Conservation (phyloP, 2,888 invertebrate genomes). For the Parnassius smintheus region DNA sequence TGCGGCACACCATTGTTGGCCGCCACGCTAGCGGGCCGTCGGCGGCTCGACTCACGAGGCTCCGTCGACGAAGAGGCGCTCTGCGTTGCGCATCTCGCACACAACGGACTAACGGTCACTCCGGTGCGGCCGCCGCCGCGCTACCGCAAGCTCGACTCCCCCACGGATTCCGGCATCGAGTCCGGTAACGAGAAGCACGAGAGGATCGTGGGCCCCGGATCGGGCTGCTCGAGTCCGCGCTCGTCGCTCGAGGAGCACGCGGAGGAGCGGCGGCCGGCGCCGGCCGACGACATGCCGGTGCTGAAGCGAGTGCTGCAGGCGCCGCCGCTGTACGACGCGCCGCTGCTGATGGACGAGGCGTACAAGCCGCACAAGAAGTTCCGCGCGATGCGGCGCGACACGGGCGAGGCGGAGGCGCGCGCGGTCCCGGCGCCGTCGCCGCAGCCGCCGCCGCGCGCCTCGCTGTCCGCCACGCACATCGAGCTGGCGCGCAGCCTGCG, state of each 20-base stretch:
- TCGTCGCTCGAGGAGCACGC: constrained; percentile 91
- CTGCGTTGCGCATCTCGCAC: constrained; percentile 85
- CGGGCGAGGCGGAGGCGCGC: constrained; percentile 86
- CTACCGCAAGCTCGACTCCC: constrained; percentile 93
- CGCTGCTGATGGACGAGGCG: constrained; percentile 95
- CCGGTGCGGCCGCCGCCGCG: constrained; percentile 84
- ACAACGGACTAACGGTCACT: constrained; percentile 87
- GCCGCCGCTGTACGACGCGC: constrained; percentile 94
- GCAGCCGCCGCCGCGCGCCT: constrained; percentile 76
- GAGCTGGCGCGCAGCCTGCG: constrained; percentile 94
- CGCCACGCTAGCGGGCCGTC: constrained; percentile 86
- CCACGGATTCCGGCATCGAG: constrained; percentile 96
- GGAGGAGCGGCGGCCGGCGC: constrained; percentile 81
- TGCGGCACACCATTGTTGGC: constrained; percentile 88
- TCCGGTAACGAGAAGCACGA: constrained; percentile 95
- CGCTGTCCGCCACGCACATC: constrained; percentile 92
- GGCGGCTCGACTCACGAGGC: constrained; percentile 87
- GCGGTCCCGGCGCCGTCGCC: constrained; percentile 73
- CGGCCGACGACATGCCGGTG: constrained; percentile 95
- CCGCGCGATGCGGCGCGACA: constrained; percentile 91
- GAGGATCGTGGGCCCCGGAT: constrained; percentile 83
- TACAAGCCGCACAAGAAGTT: constrained; percentile 98
- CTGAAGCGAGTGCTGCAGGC: constrained; percentile 95
- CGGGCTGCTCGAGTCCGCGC: constrained; percentile 92
- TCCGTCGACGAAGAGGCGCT: constrained; percentile 89